phyloP scores from a whole-genome alignment of 2,797 vertebrate species.

The Borostomias antarcticus region DNA sequence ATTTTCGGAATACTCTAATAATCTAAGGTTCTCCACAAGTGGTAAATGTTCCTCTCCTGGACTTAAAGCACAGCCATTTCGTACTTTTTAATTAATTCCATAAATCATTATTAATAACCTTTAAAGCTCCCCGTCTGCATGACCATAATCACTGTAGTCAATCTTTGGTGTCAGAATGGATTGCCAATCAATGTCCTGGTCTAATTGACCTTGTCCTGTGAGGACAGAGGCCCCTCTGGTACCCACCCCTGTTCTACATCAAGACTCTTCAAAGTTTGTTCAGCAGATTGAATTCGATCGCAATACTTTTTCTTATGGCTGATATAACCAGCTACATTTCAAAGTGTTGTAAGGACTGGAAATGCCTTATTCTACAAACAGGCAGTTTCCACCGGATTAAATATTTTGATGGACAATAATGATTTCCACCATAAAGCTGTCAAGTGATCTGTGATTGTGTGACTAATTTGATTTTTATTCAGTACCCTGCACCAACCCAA shows the following conservation, averaged over 20 bases:
- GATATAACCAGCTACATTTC: conserved; percentile 53
- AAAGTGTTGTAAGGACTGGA: conserved; percentile 54
- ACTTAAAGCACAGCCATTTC: conserved; percentile 73
- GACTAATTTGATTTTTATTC: neutral
- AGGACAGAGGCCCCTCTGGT: conserved; percentile 70
- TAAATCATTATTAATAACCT: conserved; percentile 87
- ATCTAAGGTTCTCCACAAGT: conserved; percentile 53
- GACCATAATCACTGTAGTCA: conserved; percentile 81
- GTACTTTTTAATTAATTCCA: conserved; percentile 82
- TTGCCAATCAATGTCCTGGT: conserved; percentile 81
- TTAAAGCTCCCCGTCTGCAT: conserved; percentile 79
- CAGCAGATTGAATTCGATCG: conserved; percentile 72
- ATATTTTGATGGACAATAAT: neutral
- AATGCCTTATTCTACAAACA: conserved; percentile 12
- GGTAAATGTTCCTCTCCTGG: conserved; percentile 63
- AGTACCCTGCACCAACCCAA: too few species aligned
- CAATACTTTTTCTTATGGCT: conserved; percentile 60
- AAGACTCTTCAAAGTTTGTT: conserved; percentile 75
- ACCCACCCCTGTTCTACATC: conserved; percentile 67
- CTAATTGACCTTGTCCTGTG: conserved; percentile 82
- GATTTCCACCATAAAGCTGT: neutral
- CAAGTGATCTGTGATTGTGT: neutral
- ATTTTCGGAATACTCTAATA: conserved; percentile 43
- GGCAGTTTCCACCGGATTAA: neutral
- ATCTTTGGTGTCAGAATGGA: conserved; percentile 83